These are phyloP conservation scores for Parthenolecanium corni DNA, from an alignment of 2,888 invertebrate species.

Conservation along the genomic window DNA sequence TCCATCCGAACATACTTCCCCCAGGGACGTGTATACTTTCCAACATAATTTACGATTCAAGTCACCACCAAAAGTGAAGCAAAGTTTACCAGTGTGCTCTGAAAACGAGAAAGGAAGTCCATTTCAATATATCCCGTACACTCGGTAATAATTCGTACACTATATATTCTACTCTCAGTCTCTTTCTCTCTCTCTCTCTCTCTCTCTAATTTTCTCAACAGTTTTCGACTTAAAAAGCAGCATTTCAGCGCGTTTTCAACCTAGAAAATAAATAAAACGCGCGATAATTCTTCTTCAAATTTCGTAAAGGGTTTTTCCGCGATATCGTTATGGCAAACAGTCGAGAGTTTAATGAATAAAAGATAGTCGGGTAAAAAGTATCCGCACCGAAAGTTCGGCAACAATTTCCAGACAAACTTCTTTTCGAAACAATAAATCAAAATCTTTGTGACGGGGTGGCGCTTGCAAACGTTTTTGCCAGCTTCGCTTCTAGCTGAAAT, in stretches of 20 bases:
- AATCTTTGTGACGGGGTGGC: not conserved
- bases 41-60: constrained; percentile 2
- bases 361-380: constrained; percentile 2
- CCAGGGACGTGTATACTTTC: not conserved
- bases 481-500: not conserved
- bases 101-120: not conserved
- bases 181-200: too few species aligned
- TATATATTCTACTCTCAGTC: not conserved
- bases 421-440: not conserved
- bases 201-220: too few species aligned
- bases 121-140: not conserved
- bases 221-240: not conserved
- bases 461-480: not conserved
- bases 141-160: not conserved
- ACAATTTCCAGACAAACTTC: not conserved
- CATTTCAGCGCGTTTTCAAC: not conserved
- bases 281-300: constrained; percentile 26
- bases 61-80: too few species aligned
- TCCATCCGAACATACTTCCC: too few species aligned
- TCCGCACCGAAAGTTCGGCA: not conserved
- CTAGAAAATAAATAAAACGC: constrained; percentile 1
- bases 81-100: too few species aligned
- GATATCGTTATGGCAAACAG: constrained; percentile 1
- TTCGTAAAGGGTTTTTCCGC: constrained; percentile 17
- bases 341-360: constrained; percentile 18